These are phyloP conservation scores for Manis pentadactyla DNA, from an alignment of 2,797 vertebrate genomes.

Conservation along the genomic window DNA sequence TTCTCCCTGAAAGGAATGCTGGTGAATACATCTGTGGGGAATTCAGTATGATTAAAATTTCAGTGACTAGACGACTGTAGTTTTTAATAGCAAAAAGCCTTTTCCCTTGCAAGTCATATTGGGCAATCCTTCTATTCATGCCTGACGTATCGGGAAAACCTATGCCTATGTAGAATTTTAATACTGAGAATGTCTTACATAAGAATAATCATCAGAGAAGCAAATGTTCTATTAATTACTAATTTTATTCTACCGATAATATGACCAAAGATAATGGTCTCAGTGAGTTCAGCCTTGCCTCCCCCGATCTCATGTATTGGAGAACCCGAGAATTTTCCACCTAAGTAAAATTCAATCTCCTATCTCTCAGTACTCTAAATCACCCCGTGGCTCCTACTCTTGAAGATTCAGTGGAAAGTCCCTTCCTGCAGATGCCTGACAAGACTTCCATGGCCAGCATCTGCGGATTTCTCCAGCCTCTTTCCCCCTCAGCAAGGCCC, in stretches of 20 bases:
- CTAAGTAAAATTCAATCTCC: background rate
- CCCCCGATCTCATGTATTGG: background rate
- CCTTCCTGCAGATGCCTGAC: background rate
- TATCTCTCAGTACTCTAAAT: background rate
- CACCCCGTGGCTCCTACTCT: background rate
- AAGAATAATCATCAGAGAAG: constrained; percentile 31
- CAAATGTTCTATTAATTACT: constrained; percentile 12
- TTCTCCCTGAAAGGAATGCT: background rate
- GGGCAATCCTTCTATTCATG: background rate
- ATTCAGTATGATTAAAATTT: background rate
- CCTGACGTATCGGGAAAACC: background rate
- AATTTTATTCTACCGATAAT: constrained; percentile 20
- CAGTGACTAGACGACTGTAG: background rate
- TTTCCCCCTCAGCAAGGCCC: background rate
- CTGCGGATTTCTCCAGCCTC: background rate
- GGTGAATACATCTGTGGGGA: background rate
- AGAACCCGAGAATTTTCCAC: background rate
- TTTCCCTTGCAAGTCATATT: background rate
- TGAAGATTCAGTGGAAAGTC: background rate
- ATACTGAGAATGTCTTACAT: background rate
- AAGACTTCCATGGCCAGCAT: background rate
- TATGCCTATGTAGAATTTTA: background rate
- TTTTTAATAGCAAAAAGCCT: background rate
- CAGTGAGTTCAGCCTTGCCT: background rate
- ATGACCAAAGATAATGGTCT: background rate